Base-by-base conservation (phyloP, 2,797 vertebrate species). In the Hydrophis major region DNA sequence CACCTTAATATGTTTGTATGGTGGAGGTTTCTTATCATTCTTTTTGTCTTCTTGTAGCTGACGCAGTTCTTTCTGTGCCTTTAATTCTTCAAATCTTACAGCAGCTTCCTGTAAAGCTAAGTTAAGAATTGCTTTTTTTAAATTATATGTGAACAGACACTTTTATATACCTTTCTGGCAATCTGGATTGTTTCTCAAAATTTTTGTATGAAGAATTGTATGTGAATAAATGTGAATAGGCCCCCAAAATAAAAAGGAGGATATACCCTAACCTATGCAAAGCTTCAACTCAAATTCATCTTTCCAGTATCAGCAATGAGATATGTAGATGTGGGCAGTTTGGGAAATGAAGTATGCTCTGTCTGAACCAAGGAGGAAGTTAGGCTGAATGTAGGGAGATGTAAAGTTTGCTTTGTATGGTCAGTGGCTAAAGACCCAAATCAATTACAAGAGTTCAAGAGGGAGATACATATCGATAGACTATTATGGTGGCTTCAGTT, bases 1-100 rank as follows among this genome's bases (percentile, higher is more conserved):
- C 97, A 99, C 99, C 98, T 99, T 99, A 90, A 99, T 99, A 90
- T 99, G 99, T 97, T 99, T 99, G 97, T 99, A 99, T 0, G 99
- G 99, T 0, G 99, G 99, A 32, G 99, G 99, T 92, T 99, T 99
- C 97, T 99, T 99, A 97, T 99, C 98, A 1, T 99, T 99, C 96
- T 98, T 99, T 87, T 98, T 97, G 97, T 99, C 99, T 96, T 99
- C 99, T 91, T 99, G 99, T 53, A 99, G 98, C 96, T 99, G 99
- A 59, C 99, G 98, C 83, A 99, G 98, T 94, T 99, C 99, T 94
- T 99, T 99, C 96, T 99, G 99, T 0, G 99, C 98, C 96, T 99
- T 99, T 92, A 99, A 97, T 92, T 99, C 99, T 94, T 98, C 98
- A 96, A 99, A 99, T n/a, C 99, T 97, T 42, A 98, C 97, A 57